Evolutionary conservation across 2,113 vertebrate genomes (phyloP), one percentile per base, ranked within the genome.

Genomic region (western clawed frog (Xenopus tropicalis)): DNA sequence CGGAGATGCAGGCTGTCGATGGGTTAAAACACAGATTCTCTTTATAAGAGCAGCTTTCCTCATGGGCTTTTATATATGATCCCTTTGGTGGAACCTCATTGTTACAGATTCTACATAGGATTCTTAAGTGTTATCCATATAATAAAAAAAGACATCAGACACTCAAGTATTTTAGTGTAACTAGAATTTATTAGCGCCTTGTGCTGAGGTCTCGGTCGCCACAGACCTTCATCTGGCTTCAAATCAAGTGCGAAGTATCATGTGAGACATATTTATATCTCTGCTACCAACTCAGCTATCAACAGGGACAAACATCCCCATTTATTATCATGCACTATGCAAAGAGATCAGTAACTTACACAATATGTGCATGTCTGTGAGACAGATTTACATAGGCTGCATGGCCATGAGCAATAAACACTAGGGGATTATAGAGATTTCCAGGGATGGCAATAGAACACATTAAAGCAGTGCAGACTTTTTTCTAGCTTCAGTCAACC

Each of bases 191-290:
- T 51, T 72, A 57, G 21, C 56, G 7, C 22, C 25, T 57, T 58
- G 22, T 72, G 61, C 37, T 65, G 14, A 44, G 16, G 61, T 13
- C 69, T 61, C 20, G n/a, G 23, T 51, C n/a, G 11, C 70, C 48
- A 61, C 61, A 71, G 46, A 71, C 37, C 57, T 70, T 23, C 42
- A 44, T 57, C 22, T 20, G 29, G 57, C 17, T 29, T 72, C 44
- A 63, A 72, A 72, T 54, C 59, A 64, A 64, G 44, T 51, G n/a
- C 24, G 21, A 52, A 72, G 46, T 42, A 65, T 19, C 62, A 65
- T n/a, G 43, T 20, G 29, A 44, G 37, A 65, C 62, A 65, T 43
- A n/a, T 65, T 65, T 65, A 65, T 44, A 65, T 43, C 61, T 19
- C 23, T 25, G 16, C 62, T 65, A 44, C 62, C 20, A 9, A 21